Base-by-base conservation (phyloP, 1,140 invertebrate genomes). In the Aphelinus certus region DNA sequence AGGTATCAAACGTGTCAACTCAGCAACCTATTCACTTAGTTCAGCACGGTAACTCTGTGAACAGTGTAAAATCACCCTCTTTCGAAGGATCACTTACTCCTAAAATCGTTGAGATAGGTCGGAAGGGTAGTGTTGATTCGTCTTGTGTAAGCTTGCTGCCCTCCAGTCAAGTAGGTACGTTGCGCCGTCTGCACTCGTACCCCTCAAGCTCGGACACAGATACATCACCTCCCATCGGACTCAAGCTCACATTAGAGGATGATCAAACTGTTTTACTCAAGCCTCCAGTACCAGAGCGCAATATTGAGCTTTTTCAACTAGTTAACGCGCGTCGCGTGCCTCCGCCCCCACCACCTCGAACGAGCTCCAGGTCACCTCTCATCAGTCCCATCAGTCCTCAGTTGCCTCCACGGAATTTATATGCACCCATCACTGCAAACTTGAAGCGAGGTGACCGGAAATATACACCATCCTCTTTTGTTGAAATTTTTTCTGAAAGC, bases 281-380 rank as follows among this genome's bases (percentile, higher is more conserved):
- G 83, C 89, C 78, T 81, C 89, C 71, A 85, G 89, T 95, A n/a
- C 94, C 94, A 42, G 93, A 95, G 85, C 89, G 93, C 53, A 94
- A 93, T 81, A 90, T 92, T 56, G 93, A 94, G 77, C 84, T 94
- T 43, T 87, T 93, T 58, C 89, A 91, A 64, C 76, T 90, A 67
- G 88, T 92, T 73, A 91, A 89, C 7, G 90, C 91, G 7, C 92
- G 94, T 80, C 90, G 94, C 73, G 92, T 94, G 45, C 94, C 94
- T n/a, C 94, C 94, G 48, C 94, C 94, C n/a, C 94, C 94, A 53
- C 94, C 94, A 42, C 94, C 94, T 9, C 89, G 94, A 65, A 95
- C 94, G 62, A 94, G 93, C 71, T 95, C 94, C 49, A 91, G 94
- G 79, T 94, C 93, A 46, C 94, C 94, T 3, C 87, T 95, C 75